These are phyloP conservation scores for Leucopsar rothschildi DNA, from an alignment of 2,113 vertebrate genomes.

Conservation along the genomic window DNA sequence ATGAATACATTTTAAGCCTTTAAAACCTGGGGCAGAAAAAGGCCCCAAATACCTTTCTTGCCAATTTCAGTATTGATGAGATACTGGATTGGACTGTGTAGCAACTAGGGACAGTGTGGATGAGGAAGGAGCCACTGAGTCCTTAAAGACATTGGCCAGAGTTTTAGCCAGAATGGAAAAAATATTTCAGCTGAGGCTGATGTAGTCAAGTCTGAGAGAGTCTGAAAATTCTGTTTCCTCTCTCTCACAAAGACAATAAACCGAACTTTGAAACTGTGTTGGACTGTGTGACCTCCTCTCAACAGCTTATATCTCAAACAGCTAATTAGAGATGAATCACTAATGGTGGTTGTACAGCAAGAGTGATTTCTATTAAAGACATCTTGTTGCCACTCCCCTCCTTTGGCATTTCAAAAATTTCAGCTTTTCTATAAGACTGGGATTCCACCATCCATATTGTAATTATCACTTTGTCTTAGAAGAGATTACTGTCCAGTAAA, in stretches of 20 bases:
- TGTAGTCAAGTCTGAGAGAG: constrained; percentile 8
- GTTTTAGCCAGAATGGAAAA: neutral
- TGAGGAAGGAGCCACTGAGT: neutral
- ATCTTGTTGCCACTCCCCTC: neutral
- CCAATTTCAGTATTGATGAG: neutral
- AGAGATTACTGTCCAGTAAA: neutral
- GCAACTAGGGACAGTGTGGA: neutral
- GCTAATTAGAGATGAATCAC: neutral
- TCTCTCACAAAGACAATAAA: neutral
- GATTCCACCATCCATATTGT: neutral
- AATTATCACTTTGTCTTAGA: neutral
- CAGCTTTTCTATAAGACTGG: neutral
- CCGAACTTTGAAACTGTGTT: neutral
- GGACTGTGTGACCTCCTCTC: neutral
- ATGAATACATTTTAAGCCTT: neutral
- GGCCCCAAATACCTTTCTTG: neutral
- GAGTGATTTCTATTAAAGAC: neutral
- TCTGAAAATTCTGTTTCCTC: neutral
- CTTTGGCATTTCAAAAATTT: neutral
- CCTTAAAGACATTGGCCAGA: neutral
- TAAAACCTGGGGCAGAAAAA: neutral
- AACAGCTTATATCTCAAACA: neutral
- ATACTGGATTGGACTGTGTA: neutral
- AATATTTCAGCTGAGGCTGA: neutral
- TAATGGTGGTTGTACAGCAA: neutral